Conservation (phyloP, 2,888 invertebrate species). For the Ptychoptera albimana region DNA sequence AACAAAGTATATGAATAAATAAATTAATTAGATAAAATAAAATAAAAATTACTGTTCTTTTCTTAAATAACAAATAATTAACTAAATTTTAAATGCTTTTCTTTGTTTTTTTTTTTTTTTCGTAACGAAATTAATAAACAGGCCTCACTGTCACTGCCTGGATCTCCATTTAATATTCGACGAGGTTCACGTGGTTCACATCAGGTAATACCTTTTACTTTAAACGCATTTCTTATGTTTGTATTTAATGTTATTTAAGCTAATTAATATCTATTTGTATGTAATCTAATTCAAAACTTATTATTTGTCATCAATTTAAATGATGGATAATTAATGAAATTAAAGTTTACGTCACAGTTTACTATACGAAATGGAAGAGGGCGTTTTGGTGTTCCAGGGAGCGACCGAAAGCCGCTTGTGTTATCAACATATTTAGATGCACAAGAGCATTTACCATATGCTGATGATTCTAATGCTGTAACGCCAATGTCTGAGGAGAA, state of each 20-base stretch:
- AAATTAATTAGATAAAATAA: not conserved
- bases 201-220: constrained; percentile 32
- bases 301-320: no score
- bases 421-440: constrained; percentile 88
- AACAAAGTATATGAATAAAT: no score
- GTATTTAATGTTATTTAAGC: no score
- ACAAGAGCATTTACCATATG: constrained; percentile 89
- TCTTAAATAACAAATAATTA: no score
- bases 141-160: constrained; percentile 93
- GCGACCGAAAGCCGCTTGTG: constrained; percentile 85
- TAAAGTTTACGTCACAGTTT: constrained; percentile 36
- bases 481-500: constrained; percentile 98
- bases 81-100: constrained; percentile 4
- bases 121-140: constrained; percentile 23
- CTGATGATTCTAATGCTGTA: constrained; percentile 93
- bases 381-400: constrained; percentile 60
- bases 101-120: constrained; percentile 6
- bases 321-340: no score
- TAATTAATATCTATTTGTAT: no score
- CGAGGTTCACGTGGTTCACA: constrained; percentile 84
- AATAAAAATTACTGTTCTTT: no score
- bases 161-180: constrained; percentile 88
- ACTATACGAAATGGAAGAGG: constrained; percentile 71
- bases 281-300: no score
- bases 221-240: no score